These are phyloP conservation scores for Procambarus clarkii DNA, from an alignment of 1,140 invertebrate genomes.

Conservation along the genomic window DNA sequence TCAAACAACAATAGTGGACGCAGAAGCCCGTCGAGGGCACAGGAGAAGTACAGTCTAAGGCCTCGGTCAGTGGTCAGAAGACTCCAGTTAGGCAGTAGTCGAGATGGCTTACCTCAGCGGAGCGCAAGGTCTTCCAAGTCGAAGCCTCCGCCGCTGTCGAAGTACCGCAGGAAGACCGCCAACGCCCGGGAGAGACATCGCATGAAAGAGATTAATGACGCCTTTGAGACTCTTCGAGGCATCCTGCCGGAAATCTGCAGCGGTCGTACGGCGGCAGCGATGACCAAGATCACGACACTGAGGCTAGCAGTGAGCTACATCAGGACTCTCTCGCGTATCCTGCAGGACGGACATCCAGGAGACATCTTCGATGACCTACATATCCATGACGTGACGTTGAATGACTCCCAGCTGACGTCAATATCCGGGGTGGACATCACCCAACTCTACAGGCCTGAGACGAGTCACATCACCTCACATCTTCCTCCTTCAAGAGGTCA, in stretches of 20 bases:
- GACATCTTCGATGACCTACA: constrained; percentile 30
- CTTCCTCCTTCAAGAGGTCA: neutral
- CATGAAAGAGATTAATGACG: constrained; percentile 92
- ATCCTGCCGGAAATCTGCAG: constrained; percentile 46
- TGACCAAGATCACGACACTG: constrained; percentile 63
- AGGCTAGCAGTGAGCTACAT: constrained; percentile 61
- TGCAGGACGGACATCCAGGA: constrained; percentile 43
- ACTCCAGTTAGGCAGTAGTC: constrained; percentile 75
- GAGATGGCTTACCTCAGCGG: neutral
- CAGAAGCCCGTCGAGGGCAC: neutral
- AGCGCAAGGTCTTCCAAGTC: constrained; percentile 13
- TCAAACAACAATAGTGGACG: neutral
- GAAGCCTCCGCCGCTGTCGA: constrained; percentile 75
- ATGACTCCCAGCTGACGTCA: neutral
- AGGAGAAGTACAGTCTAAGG: constrained; percentile 77
- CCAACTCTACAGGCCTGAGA: neutral
- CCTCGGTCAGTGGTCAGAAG: constrained; percentile 78
- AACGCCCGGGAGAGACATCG: constrained; percentile 89
- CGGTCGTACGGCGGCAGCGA: constrained; percentile 14
- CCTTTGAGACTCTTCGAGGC: constrained; percentile 80
- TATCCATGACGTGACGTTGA: neutral
- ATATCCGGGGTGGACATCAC: too few relatives aligned
- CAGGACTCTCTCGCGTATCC: constrained; percentile 47
- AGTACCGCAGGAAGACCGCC: constrained; percentile 90
- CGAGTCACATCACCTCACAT: neutral